These are phyloP conservation scores for Trachymyrmex cornetzi DNA, from an alignment of 1,140 invertebrate genomes.

Conservation along the genomic window DNA sequence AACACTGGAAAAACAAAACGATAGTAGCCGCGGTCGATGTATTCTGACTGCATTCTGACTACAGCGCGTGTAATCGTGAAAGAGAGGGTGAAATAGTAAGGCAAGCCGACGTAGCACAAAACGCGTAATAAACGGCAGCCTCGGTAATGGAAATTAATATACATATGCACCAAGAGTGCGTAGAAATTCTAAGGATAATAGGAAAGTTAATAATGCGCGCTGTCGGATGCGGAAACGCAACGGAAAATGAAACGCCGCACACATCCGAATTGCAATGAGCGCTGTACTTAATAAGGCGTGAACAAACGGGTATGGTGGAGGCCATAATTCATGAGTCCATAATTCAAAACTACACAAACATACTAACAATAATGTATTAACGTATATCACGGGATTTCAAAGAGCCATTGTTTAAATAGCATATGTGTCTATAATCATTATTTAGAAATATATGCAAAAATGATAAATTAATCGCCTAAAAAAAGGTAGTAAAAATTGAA, in stretches of 20 bases:
- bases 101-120: background rate
- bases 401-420: background rate
- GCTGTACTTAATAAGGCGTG: constrained; percentile 34
- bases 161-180: constrained; percentile 10
- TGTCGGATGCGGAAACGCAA: constrained; percentile 14
- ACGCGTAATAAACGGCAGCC: constrained; percentile 23
- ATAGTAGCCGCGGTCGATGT: background rate
- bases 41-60: background rate
- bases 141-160: constrained; percentile 30
- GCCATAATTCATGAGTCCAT: background rate
- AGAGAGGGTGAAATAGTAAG: background rate
- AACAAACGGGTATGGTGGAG: background rate
- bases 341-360: background rate
- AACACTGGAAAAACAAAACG: background rate
- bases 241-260: constrained; percentile 20
- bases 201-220: constrained; percentile 51
- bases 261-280: constrained; percentile 9
- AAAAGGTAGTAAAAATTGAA: background rate
- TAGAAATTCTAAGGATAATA: constrained; percentile 53
- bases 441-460: background rate
- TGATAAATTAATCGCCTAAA: background rate
- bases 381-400: background rate
- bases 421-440: background rate
- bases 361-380: background rate
- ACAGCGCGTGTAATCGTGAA: background rate